Base-by-base conservation (phyloP, 1,140 invertebrate genomes). In the Cydia pomonella region DNA sequence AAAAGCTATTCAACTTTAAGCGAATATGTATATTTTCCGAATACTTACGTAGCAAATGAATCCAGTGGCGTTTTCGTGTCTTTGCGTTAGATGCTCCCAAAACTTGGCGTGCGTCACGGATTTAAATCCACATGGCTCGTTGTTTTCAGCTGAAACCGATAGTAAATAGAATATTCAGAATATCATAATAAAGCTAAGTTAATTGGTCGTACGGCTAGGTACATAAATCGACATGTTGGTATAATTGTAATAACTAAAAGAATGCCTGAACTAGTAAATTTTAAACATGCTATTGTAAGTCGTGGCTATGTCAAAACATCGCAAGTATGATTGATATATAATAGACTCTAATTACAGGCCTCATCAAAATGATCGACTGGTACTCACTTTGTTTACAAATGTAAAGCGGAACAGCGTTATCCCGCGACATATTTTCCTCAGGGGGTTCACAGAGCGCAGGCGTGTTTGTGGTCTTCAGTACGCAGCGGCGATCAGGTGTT, bases 391-490 rank as follows among this genome's bases (percentile, higher is more conserved):
- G 78, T 64, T 50, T 71, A 75, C 91, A 92, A 12, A 84, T 27
- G 75, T 90, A 92, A 72, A 79, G 82, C 13, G 82, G 80, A 13
- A 92, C 91, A 13, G 87, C 90, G 21, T 76, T 72, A 73, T 88
- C 84, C n/a, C 90, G 79, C 1, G 87, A 63, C 63, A 92, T 73
- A 59, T 85, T 77, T 13, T 75, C 73, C 7, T 41, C 6, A 41
- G 66, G 62, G 72, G 73, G 33, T 59, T 23, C 72, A 71, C 63
- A 50, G n/a, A 7, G 59, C 69, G 7, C 63, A 75, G n/a, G 47
- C 27, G 25, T 29, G 38, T 21, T 13, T n/a, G 53, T 59, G 10
- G 50, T 27, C 10, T 71, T 21, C 16, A 77, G 72, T 25, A 79
- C 75, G 10, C 62, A 64, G 21, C 25, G 41, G 27, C 38, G 41